Conservation (phyloP, 1,140 invertebrate genomes). For the Pristionchus pacificus region DNA sequence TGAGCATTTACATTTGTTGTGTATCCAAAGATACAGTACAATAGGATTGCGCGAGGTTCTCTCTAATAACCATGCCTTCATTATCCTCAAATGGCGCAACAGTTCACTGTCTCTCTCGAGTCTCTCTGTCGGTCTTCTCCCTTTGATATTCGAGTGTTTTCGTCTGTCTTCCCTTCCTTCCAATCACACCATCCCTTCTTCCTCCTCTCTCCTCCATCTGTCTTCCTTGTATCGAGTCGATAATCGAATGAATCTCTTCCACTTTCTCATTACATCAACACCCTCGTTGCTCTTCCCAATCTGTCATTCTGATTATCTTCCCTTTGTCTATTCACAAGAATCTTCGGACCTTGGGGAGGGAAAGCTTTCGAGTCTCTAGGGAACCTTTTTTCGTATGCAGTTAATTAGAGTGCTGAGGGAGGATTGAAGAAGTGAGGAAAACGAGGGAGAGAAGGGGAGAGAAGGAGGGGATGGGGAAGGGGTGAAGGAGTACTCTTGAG, state of each 20-base stretch:
- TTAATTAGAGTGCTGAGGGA: conserved; percentile 4
- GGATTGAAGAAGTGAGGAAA: conserved; percentile 1
- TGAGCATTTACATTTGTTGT: too few species aligned
- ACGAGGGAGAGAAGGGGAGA: not conserved
- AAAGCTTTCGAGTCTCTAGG: conserved; percentile 14
- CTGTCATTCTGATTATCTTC: not conserved
- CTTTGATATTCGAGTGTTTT: too few species aligned
- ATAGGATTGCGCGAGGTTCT: too few species aligned
- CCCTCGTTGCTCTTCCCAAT: not conserved
- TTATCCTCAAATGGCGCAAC: too few species aligned
- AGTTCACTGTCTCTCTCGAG: too few species aligned
- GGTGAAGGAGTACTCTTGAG: conserved; percentile 75
- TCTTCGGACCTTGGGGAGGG: not conserved
- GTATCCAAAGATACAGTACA: too few species aligned
- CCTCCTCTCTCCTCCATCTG: not conserved
- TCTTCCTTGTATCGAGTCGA: conserved; percentile 4
- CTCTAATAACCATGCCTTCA: too few species aligned
- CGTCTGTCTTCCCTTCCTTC: not conserved
- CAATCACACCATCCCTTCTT: not conserved
- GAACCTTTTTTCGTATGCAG: conserved; percentile 2
- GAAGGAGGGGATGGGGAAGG: conserved; percentile 65
- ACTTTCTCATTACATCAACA: not conserved
- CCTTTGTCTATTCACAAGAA: not conserved
- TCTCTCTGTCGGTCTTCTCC: too few species aligned
- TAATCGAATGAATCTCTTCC: not conserved